phyloP scores from a whole-genome alignment of 2,113 vertebrate species.

The Odobenus rosmarus region DNA sequence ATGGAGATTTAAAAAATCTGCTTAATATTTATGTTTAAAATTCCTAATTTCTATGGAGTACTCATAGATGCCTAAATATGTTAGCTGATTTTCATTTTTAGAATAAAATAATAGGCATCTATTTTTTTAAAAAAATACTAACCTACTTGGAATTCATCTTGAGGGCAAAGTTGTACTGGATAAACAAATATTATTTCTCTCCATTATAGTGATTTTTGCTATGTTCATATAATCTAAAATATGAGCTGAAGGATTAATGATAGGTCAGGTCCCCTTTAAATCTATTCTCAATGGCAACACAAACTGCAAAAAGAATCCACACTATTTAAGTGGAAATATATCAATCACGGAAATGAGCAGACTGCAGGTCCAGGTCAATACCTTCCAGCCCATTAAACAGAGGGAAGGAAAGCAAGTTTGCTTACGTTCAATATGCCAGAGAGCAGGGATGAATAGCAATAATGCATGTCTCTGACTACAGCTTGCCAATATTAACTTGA shows the following conservation, averaged over 20 bases:
- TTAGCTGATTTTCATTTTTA: neutral
- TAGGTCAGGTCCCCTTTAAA: constrained; percentile 73
- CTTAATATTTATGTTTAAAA: constrained; percentile 6
- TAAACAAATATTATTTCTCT: constrained; percentile 61
- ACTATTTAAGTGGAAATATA: constrained; percentile 74
- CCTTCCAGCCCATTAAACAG: constrained; percentile 86
- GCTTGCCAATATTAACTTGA: constrained; percentile 83
- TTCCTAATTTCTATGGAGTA: neutral
- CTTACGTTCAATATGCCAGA: constrained; percentile 76
- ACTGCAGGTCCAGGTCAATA: constrained; percentile 78
- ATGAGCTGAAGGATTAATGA: constrained; percentile 70
- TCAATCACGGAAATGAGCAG: constrained; percentile 82
- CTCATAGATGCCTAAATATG: neutral
- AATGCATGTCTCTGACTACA: constrained; percentile 75
- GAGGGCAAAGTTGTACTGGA: neutral
- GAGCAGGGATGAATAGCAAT: constrained; percentile 77
- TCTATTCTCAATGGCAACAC: constrained; percentile 70
- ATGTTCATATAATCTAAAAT: constrained; percentile 61
- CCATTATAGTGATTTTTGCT: constrained; percentile 48
- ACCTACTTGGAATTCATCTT: neutral
- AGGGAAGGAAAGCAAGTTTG: constrained; percentile 82
- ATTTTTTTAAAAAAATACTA: neutral
- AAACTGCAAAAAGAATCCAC: constrained; percentile 74
- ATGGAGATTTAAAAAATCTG: neutral
- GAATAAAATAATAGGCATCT: neutral